A percentile compares a stretch with the other conserved stretches of the same genome.
Evolutionary conservation across 2,797 vertebrate species (phyloP).

Genomic region (Trematomus bernacchii): DNA sequence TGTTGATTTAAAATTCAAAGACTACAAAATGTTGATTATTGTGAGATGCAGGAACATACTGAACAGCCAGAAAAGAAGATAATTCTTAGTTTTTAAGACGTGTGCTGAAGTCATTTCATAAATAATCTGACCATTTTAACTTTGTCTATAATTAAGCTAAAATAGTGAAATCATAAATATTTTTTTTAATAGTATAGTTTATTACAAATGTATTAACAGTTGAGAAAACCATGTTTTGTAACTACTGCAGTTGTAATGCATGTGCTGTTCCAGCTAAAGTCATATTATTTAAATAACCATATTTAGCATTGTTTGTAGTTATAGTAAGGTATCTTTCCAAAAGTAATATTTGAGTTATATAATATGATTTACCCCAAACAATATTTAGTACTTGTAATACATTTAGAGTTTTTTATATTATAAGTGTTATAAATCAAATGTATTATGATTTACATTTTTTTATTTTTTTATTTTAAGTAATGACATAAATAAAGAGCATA

Average conservation of each 20-base stretch:
- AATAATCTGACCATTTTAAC: not conserved
- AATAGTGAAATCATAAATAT: not conserved
- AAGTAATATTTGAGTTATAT: not conserved
- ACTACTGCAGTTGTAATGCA: not conserved
- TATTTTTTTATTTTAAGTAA: too few relatives aligned
- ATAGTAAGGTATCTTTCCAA: not conserved
- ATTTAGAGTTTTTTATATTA: too few relatives aligned
- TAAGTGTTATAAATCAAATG: too few relatives aligned
- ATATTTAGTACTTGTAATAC: too few relatives aligned
- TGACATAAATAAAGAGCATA: too few relatives aligned
- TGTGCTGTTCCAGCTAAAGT: not conserved
- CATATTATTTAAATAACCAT: not conserved
- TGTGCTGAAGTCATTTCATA: not conserved
- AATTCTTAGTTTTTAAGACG: not conserved
- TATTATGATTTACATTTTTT: not conserved
- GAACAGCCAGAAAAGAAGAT: not conserved
- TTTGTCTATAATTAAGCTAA: not conserved
- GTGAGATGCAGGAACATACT: not conserved
- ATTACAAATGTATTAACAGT: not conserved
- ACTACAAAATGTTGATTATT: not conserved
- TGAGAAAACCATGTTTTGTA: not conserved
- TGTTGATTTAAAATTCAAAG: slow-evolving; percentile 40
- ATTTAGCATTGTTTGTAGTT: not conserved
- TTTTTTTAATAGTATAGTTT: not conserved
- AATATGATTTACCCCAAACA: too few relatives aligned